Percentiles rank a stretch among this genome's conserved stretches.
Conservation (phyloP, 2,113 vertebrate species). For the Lanius collurio region DNA sequence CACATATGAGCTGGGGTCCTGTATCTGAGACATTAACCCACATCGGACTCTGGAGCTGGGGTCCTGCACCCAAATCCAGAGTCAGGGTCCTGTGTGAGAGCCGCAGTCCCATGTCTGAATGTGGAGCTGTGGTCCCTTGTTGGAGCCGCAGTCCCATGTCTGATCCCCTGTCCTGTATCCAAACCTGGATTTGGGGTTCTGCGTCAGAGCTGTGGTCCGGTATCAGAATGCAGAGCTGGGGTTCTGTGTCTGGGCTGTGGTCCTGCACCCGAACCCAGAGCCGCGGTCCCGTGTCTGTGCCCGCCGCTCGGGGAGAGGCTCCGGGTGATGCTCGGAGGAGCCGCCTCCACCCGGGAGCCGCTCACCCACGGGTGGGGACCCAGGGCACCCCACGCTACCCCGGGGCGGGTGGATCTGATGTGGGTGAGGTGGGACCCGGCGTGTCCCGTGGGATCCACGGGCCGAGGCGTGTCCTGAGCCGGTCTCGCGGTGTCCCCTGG, state of each 20-base stretch:
- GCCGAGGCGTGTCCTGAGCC: neutral
- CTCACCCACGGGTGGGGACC: accelerated
- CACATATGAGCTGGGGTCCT: neutral
- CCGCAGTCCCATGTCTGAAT: accelerated
- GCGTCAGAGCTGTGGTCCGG: accelerated
- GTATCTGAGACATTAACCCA: accelerated
- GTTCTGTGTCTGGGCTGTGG: accelerated
- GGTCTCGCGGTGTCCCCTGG: neutral
- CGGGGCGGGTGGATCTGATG: accelerated
- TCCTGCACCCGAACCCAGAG: neutral
- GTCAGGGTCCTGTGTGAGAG: neutral
- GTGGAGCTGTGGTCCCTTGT: accelerated
- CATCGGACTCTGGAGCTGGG: neutral
- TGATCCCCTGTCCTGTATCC: neutral
- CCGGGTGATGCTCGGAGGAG: neutral
- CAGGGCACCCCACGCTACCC: neutral
- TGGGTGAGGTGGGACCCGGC: neutral
- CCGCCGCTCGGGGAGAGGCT: neutral
- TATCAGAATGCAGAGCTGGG: neutral
- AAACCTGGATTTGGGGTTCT: accelerated
- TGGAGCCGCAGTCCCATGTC: neutral
- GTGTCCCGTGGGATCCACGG: neutral
- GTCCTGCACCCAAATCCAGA: accelerated
- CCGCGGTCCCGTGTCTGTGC: accelerated
- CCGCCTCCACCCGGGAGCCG: accelerated